A percentile compares a stretch with the other conserved stretches of the same genome.
Conservation (phyloP, 2,113 vertebrate species). For the Pterocles orientalis region DNA sequence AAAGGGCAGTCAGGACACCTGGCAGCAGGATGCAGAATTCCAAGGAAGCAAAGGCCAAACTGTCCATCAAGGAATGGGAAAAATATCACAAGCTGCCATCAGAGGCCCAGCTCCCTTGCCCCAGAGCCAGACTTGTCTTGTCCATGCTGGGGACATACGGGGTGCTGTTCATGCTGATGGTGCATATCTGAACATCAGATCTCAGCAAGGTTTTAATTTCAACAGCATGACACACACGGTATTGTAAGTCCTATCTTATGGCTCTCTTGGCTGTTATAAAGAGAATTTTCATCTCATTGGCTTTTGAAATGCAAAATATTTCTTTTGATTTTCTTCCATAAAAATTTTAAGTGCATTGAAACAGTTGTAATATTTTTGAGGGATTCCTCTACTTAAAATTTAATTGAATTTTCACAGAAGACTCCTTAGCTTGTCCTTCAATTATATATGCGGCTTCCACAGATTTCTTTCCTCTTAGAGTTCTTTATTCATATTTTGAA, state of each 20-base stretch:
- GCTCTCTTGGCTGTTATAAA: neutral
- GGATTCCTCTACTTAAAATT: neutral
- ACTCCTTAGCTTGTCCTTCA: neutral
- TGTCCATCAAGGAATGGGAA: neutral
- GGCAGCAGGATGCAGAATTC: neutral
- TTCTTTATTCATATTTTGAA: neutral
- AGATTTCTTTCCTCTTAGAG: neutral
- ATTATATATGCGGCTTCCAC: neutral
- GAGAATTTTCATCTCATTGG: slow-evolving; percentile 1
- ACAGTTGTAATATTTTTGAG: neutral
- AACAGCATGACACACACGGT: neutral
- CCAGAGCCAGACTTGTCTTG: neutral
- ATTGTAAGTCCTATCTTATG: neutral
- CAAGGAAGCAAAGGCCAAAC: neutral
- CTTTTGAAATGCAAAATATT: slow-evolving; percentile 6
- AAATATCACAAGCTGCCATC: neutral
- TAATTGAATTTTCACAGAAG: neutral
- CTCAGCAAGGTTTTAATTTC: neutral
- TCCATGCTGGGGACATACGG: accelerated
- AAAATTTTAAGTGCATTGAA: neutral
- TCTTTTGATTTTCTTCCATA: neutral
- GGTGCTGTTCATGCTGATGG: neutral
- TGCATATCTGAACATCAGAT: too few relatives aligned
- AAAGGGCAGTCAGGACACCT: neutral
- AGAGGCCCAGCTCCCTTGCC: neutral